Conservation (phyloP, 2,888 invertebrate genomes). For the Cryptus viduatorius region DNA sequence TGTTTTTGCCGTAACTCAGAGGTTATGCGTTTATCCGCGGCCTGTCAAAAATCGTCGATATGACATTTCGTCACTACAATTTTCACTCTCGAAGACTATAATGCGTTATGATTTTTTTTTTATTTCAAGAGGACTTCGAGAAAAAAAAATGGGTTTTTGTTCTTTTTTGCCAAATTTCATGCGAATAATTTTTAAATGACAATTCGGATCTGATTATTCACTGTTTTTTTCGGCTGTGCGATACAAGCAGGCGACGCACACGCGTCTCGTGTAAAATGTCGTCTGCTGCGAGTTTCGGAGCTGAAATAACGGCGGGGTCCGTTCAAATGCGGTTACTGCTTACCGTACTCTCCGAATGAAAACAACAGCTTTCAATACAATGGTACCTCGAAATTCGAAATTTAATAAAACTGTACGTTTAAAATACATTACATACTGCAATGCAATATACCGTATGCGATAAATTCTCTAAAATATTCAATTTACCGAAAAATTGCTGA, state of each 20-base stretch:
- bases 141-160: too few species aligned
- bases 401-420: too few species aligned
- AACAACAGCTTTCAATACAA: too few species aligned
- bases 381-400: too few species aligned
- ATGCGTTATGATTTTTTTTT: too few species aligned
- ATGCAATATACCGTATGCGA: too few species aligned
- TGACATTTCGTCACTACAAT: neutral
- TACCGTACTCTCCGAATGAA: too few species aligned
- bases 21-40: neutral
- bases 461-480: too few species aligned
- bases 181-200: neutral
- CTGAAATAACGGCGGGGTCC: neutral
- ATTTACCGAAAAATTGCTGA: too few species aligned
- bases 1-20: neutral
- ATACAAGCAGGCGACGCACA: neutral
- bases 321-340: neutral
- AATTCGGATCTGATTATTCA: neutral
- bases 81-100: neutral
- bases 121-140: too few species aligned
- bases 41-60: constrained; percentile 6
- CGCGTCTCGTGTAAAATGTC: constrained; percentile 24
- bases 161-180: constrained; percentile 6
- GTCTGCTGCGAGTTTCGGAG: constrained; percentile 45
- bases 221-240: too few species aligned
- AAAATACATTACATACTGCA: too few species aligned